Conservation (phyloP, 2,113 vertebrate species). For the Crypturellus undulatus region DNA sequence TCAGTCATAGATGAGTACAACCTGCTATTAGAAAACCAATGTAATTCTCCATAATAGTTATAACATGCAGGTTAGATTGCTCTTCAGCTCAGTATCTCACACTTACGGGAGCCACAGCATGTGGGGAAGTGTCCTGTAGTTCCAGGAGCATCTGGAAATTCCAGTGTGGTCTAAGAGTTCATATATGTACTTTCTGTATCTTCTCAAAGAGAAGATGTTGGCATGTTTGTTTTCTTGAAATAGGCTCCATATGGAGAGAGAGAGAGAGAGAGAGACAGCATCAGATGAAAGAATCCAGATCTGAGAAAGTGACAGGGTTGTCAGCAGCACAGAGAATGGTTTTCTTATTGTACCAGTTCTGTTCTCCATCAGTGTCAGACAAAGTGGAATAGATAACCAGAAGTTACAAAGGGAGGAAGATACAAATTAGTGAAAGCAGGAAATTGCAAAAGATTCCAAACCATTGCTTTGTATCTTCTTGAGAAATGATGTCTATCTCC, state of each 20-base stretch:
- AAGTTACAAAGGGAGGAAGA: neutral
- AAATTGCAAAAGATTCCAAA: neutral
- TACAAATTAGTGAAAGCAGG: neutral
- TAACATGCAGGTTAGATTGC: neutral
- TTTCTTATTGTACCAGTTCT: neutral
- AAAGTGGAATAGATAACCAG: neutral
- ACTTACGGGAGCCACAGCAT: neutral
- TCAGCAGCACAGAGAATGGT: neutral
- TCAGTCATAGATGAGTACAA: neutral
- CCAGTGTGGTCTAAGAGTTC: neutral
- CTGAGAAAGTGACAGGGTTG: neutral
- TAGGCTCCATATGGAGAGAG: neutral
- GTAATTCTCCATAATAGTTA: neutral
- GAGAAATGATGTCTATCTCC: neutral
- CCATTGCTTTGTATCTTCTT: neutral
- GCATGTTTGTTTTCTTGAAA: neutral
- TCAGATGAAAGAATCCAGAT: neutral
- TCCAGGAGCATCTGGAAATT: neutral
- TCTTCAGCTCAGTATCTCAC: neutral
- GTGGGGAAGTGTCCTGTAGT: neutral
- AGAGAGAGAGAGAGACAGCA: neutral
- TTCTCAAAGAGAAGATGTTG: neutral
- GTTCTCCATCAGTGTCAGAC: neutral
- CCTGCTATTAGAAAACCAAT: neutral
- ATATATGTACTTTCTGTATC: neutral